Evolutionary conservation across 2,888 invertebrate genomes (phyloP), one percentile per base, ranked within the genome.

Genomic region (Rhopalosiphum nymphaeae): DNA sequence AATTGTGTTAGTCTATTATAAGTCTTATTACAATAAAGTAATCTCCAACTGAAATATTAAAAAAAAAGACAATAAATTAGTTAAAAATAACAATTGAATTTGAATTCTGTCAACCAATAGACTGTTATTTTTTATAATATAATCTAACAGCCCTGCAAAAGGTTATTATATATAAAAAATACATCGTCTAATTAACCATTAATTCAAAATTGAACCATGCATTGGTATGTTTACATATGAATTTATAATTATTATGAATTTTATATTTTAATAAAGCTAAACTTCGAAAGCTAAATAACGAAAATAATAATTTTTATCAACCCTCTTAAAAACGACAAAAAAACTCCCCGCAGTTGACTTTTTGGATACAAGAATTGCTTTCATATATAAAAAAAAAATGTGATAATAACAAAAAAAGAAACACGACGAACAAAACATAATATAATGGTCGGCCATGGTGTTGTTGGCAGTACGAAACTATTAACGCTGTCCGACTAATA

Each of bases 401-500:
- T 44, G 29, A 87, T 49, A 49, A n/a, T n/a, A 25, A 53, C 21
- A 88, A 88, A 53, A 86, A 86, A 86, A 86, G 46, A 88, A 88
- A 49, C 26, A 53, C 42, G 3, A 9, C 13, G 78, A 36, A 53
- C 26, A 53, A 91, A 91, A 91, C 84, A 53, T 87, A 86, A 86
- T 46, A 78, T 67, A 91, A 57, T 36, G 57, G 78, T 53, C 61
- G 16, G 53, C 42, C 26, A 9, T 78, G 13, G 91, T 91, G 78
- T 91, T 84, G 78, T 53, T 78, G 49, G 49, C 78, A 36, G n/a
- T 91, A 36, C 49, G 78, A 49, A 78, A 78, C 84, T 53, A 84
- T 91, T 84, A 53, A 84, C 36, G 78, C 53, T 84, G 78, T 91
- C 91, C 78, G 42, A 84, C 78, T 84, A 53, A 91, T 91, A 91